A percentile compares a stretch with the other conserved stretches of the same genome.
Conservation (phyloP, 2,888 invertebrate species). For the Thalpophila matura region DNA sequence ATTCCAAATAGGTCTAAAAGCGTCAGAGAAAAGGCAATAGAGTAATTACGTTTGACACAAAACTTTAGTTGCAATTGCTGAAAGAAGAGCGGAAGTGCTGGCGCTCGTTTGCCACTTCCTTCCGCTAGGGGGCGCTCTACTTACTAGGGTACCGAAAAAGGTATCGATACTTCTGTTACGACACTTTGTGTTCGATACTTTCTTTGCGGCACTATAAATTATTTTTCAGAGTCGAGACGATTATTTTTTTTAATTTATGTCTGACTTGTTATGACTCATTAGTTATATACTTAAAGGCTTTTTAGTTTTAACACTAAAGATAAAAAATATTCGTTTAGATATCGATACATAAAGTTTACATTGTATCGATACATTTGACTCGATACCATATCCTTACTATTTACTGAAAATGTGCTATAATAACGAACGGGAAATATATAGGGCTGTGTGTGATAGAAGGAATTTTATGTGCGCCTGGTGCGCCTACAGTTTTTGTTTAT, state of each 20-base stretch:
- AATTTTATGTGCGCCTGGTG: slow-evolving; percentile 60
- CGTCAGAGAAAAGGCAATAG: slow-evolving; percentile 60
- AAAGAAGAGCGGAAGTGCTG: slow-evolving; percentile 71
- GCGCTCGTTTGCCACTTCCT: slow-evolving; percentile 71
- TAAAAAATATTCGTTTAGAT: background rate
- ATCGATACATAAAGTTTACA: background rate
- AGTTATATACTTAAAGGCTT: no score
- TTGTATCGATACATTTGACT: slow-evolving; percentile 34
- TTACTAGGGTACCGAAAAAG: slow-evolving; percentile 38
- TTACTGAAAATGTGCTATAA: slow-evolving; percentile 60
- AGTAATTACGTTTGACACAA: slow-evolving; percentile 74
- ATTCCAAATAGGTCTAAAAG: slow-evolving; percentile 53
- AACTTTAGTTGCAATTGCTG: slow-evolving; percentile 71
- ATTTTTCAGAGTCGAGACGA: no score
- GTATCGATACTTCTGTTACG: slow-evolving; percentile 36
- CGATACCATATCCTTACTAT: slow-evolving; percentile 22
- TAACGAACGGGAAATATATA: slow-evolving; percentile 56
- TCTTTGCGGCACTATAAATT: no score
- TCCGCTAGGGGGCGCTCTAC: slow-evolving; percentile 58
- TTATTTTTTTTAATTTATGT: no score
- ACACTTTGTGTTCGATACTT: slow-evolving; percentile 1
- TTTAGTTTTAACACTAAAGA: no score
- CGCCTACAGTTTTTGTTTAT: slow-evolving; percentile 56
- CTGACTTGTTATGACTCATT: no score
- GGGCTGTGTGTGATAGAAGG: slow-evolving; percentile 47